These are phyloP conservation scores for Thunnus thynnus DNA, from an alignment of 2,113 vertebrate species.

Conservation along the genomic window DNA sequence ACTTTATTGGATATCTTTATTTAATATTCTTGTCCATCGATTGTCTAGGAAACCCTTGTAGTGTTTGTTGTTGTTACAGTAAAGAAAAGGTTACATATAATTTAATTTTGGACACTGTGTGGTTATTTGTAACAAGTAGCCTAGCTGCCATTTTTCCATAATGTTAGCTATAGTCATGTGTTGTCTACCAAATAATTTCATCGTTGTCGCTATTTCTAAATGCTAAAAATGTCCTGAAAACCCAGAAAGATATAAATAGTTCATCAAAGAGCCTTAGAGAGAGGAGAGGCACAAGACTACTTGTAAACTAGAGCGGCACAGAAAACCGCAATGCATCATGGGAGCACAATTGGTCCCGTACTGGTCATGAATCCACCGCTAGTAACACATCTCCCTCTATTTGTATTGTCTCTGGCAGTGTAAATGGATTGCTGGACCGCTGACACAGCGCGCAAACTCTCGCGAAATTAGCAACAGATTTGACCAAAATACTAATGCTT, in stretches of 20 bases:
- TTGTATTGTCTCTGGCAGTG: conserved; percentile 20
- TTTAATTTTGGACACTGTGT: too few species aligned
- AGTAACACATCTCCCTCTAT: neutral
- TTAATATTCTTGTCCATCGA: too few species aligned
- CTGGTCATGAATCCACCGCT: neutral
- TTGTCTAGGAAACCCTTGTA: too few species aligned
- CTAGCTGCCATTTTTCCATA: too few species aligned
- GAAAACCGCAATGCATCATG: conserved; percentile 38
- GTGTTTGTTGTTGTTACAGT: too few species aligned
- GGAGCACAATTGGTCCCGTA: neutral
- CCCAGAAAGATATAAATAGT: neutral
- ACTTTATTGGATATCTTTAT: too few species aligned
- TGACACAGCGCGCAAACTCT: conserved; percentile 65
- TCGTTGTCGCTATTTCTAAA: neutral
- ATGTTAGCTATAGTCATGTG: too few species aligned
- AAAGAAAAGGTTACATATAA: too few species aligned
- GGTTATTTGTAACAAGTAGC: too few species aligned
- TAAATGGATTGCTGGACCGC: neutral
- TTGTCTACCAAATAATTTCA: too few species aligned
- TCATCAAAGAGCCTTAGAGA: conserved; percentile 15
- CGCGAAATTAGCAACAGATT: conserved; percentile 53
- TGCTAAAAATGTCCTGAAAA: neutral
- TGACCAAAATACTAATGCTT: neutral
- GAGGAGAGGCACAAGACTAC: neutral
- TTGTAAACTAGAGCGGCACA: neutral